A percentile compares a stretch with the other conserved stretches of the same genome.
Conservation (phyloP, 2,113 vertebrate genomes). For the Tinamus guttatus region DNA sequence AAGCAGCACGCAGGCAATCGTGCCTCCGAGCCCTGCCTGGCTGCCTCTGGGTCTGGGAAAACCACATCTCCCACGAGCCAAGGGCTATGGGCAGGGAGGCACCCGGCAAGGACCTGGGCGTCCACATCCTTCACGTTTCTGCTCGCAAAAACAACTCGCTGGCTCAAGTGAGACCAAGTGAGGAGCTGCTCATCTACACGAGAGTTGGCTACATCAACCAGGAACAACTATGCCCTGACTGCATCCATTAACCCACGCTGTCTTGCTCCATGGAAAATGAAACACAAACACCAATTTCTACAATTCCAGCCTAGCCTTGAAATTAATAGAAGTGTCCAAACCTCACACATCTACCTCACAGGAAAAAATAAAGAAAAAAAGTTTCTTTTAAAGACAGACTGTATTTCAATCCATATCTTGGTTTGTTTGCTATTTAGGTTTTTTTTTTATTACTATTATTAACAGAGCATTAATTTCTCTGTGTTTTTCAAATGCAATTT, state of each 20-base stretch:
- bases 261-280: neutral
- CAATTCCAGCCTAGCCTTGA: neutral
- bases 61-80: too few relatives aligned
- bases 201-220: neutral
- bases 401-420: neutral
- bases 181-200: neutral
- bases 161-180: neutral
- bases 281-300: neutral
- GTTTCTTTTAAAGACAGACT: neutral
- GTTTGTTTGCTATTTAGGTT: neutral
- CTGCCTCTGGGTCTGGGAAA: too few relatives aligned
- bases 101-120: neutral
- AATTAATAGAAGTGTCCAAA: neutral
- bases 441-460: neutral
- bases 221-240: too few relatives aligned
- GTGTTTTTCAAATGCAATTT: neutral
- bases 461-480: neutral
- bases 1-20: neutral
- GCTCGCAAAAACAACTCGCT: accelerated
- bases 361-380: neutral
- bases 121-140: accelerated
- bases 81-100: too few relatives aligned
- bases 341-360: neutral
- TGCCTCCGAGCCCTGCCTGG: too few relatives aligned
- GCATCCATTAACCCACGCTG: accelerated